Evolutionary conservation across 2,113 vertebrate species (phyloP).

Genomic region (Tyto alba): DNA sequence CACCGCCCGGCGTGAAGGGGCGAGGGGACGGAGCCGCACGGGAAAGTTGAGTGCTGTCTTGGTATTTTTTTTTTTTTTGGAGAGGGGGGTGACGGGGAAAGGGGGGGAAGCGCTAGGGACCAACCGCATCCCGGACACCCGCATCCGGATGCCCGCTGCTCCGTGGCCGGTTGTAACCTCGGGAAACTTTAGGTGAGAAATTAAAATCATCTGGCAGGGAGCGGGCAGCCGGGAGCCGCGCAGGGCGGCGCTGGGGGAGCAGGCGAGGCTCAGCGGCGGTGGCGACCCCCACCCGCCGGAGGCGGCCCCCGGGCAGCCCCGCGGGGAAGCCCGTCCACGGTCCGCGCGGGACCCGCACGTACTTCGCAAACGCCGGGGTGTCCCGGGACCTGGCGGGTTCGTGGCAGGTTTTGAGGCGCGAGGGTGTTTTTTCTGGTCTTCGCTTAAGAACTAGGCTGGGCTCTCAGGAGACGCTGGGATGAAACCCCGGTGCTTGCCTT

Average conservation of each 20-base stretch:
- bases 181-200: constrained; percentile 4
- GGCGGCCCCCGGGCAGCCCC: neutral
- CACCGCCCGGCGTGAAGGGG: neutral
- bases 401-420: neutral
- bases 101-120: neutral
- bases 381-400: neutral
- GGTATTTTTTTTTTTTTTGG: too few relatives aligned
- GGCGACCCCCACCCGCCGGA: neutral
- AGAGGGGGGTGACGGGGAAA: neutral
- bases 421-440: neutral
- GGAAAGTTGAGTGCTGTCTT: neutral
- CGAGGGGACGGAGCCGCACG: neutral
- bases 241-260: neutral
- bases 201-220: neutral
- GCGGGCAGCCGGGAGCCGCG: neutral
- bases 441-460: neutral
- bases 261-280: neutral
- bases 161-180: neutral
- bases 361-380: neutral
- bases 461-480: neutral
- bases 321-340: neutral
- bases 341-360: neutral
- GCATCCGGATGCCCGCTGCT: neutral
- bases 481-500: neutral
- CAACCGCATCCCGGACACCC: neutral